phyloP scores from a whole-genome alignment of 2,888 invertebrate species.

The Tetragonisca angustula region DNA sequence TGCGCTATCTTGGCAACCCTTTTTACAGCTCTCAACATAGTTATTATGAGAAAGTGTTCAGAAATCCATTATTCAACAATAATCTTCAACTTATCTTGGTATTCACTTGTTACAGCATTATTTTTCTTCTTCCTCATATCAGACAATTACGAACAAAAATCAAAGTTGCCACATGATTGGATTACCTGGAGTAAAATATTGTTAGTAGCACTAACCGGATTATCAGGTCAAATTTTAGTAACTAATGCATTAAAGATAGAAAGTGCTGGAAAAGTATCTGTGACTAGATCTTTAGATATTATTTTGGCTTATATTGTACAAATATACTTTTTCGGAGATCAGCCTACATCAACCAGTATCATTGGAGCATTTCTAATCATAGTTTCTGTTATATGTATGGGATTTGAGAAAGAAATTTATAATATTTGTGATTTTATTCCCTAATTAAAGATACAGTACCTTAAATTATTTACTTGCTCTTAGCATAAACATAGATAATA shows the following conservation, averaged over 20 bases:
- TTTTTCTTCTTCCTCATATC: conserved; percentile 77
- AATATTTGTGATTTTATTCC: conserved; percentile 81
- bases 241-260: conserved; percentile 84
- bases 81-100: conserved; percentile 83
- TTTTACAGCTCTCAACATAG: conserved; percentile 84
- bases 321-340: conserved; percentile 83
- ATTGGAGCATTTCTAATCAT: conserved; percentile 82
- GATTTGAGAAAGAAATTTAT: conserved; percentile 83
- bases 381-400: conserved; percentile 83
- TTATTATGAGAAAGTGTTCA: conserved; percentile 84
- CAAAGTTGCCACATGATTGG: conserved; percentile 75
- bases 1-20: conserved; percentile 83
- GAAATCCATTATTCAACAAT: conserved; percentile 84
- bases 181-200: conserved; percentile 78
- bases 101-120: conserved; percentile 81
- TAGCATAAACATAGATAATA: conserved; percentile 60
- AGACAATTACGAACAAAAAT: conserved; percentile 68
- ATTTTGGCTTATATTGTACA: conserved; percentile 84
- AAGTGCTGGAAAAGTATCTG: conserved; percentile 84
- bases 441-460: conserved; percentile 69
- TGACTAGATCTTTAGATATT: conserved; percentile 84
- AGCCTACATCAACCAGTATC: conserved; percentile 82
- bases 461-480: conserved; percentile 64
- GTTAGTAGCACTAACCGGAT: conserved; percentile 81
- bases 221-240: conserved; percentile 83